Base-by-base conservation (phyloP, 2,888 invertebrate species). In the Tenodera sinensis region DNA sequence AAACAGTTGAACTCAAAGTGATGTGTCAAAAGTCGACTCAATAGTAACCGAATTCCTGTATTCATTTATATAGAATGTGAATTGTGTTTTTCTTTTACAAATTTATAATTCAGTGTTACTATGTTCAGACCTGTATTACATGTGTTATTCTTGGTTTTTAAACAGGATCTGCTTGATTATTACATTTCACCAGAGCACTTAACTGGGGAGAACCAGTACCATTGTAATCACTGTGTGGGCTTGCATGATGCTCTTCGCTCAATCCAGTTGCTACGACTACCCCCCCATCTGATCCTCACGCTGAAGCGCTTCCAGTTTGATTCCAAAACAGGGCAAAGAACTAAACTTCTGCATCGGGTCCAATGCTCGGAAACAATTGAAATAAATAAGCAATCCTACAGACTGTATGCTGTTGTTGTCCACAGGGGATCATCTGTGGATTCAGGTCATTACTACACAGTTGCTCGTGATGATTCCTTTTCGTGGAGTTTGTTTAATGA, bases 361-460 rank as follows among this genome's bases (percentile, higher is more conserved):
- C 84, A 81, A 9, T 84, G 83, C 28, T 30, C 34, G 1, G 88
- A 89, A 27, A 34, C 14, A 6, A 27, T 87, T 34, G 82, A 87
- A 34, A 14, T 87, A 25, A 27, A n/a, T 28, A 28, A 28, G 28
- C 54, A 86, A 83, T 12, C 34, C 12, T 98, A 97, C 93, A 94
- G 95, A 82, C 93, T 98, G 71, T 97, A 97, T 92, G 97, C 97
- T 0, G 97, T 97, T 0, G 96, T 98, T 0, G 96, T 98, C 0
- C 98, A 98, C 93, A 96, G 96, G 0, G 98, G 98, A 2, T 95
- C 95, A 30, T 97, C 96, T 88, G 96, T 97, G 91, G 97, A 98
- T 92, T 96, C 97, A 0, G 98, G 98, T 0, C 98, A 98, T 92
- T 98, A 98, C 93, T 97, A 97, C 92, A 97, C 97, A 0, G 96